phyloP scores from a whole-genome alignment of 2,888 invertebrate genomes.

The Folsomia manolachei region DNA sequence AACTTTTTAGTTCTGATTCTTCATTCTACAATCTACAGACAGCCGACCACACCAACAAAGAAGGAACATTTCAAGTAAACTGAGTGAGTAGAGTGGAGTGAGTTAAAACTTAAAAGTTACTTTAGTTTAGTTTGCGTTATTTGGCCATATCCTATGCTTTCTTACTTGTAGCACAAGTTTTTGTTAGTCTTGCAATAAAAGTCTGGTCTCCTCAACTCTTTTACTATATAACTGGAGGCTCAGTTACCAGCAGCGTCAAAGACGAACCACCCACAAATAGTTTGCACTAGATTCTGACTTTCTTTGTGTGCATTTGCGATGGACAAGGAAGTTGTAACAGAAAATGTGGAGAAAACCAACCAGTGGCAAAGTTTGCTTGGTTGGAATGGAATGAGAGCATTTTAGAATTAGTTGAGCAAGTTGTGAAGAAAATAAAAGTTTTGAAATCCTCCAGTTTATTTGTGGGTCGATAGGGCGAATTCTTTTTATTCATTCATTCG shows the following conservation, averaged over 20 bases:
- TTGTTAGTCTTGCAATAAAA: slow-evolving; percentile 13
- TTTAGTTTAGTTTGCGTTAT: too few species aligned
- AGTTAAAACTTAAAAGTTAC: slow-evolving; percentile 8
- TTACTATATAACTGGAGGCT: background rate
- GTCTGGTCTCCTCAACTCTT: background rate
- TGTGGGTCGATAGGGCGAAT: slow-evolving; percentile 8
- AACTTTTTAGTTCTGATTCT: slow-evolving; percentile 6
- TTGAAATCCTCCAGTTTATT: background rate
- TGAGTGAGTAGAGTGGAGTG: background rate
- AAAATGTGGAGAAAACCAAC: background rate
- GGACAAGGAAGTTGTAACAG: slow-evolving; percentile 6
- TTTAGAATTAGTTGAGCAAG: background rate
- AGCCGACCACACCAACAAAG: background rate
- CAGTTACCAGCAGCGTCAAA: background rate
- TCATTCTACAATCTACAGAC: background rate
- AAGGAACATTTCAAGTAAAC: background rate
- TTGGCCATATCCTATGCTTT: too few species aligned
- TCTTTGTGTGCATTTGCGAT: too few species aligned
- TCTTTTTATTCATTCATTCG: background rate
- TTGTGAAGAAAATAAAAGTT: slow-evolving; percentile 7
- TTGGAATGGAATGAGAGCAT: slow-evolving; percentile 1
- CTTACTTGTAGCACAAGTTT: slow-evolving; percentile 4
- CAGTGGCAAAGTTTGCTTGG: slow-evolving; percentile 1
- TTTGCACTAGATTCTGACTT: background rate
- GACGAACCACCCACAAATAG: too few species aligned